Base-by-base conservation (phyloP, 2,888 invertebrate genomes). In the Phragmatobia fuliginosa region DNA sequence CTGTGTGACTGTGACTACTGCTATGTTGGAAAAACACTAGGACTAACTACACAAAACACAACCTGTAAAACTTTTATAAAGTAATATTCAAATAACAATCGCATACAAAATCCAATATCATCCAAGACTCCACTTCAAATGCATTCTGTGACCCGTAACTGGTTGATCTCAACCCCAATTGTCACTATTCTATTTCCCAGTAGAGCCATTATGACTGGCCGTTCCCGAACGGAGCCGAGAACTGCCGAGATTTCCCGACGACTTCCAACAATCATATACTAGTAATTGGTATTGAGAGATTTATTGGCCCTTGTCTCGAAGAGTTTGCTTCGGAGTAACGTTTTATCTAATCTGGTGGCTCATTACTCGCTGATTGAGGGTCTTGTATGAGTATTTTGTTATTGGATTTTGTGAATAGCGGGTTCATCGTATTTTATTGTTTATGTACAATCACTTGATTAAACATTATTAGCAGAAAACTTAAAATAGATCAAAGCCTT, bases 321-420 rank as follows among this genome's bases (percentile, higher is more conserved):
- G 85, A 88, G 84, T 92, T 90, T 87, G 86, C 86, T 89, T 85
- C 36, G 84, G 80, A 78, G 71, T 75, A 81, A 82, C 85, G 82
- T 89, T 91, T 91, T 93, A 93, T 93, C 93, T 93, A 90, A 94
- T 93, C 94, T 93, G 82, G 81, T 82, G 78, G 79, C 85, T 89
- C 89, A 88, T 91, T 90, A 90, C 89, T 90, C 78, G 85, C 87
- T 91, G 92, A 91, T 91, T 91, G 90, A 91, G 90, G 88, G 85
- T 84, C 83, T 89, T 89, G 87, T 91, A 88, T 88, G 73, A 86
- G 71, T 89, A 87, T 88, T 89, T 89, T 88, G 87, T 88, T 89
- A 90, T 91, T 89, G 83, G 85, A 88, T 91, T 88, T 86, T 70
- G 70, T 72, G 75, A 80, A 74, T 74, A 69, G 73, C 67, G 71